Evolutionary conservation across 2,113 vertebrate genomes (phyloP).

Genomic region (Herpailurus yagouaroundi): DNA sequence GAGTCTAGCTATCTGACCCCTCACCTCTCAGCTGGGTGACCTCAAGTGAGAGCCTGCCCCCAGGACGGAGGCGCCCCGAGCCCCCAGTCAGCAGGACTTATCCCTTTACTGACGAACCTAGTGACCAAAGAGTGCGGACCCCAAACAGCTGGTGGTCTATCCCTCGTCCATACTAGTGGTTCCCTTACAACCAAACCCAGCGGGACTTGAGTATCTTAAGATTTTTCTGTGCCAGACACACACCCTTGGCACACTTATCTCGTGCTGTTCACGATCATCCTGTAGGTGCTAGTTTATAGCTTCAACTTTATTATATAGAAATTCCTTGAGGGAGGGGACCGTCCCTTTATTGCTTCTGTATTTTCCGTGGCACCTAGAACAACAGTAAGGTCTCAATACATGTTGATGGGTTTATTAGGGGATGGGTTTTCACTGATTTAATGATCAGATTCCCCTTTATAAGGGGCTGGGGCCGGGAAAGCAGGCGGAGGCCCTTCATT

Average conservation of each 20-base stretch:
- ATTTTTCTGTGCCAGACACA: not conserved
- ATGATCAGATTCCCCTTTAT: not conserved
- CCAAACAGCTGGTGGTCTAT: not conserved
- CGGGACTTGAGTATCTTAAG: not conserved
- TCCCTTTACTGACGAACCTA: not conserved
- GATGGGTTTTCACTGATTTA: slow-evolving; percentile 28
- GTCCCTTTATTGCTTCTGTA: not conserved
- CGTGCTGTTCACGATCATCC: not conserved
- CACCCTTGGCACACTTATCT: not conserved
- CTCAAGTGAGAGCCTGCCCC: not conserved
- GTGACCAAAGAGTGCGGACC: not conserved
- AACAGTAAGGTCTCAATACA: slow-evolving; percentile 35
- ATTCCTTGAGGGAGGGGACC: slow-evolving; percentile 53
- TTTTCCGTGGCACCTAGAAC: slow-evolving; percentile 48
- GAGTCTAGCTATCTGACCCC: not conserved
- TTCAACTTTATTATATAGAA: not conserved
- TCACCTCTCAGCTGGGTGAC: not conserved
- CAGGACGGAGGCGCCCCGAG: not conserved
- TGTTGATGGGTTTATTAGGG: slow-evolving; percentile 57
- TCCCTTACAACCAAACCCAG: not conserved
- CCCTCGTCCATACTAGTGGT: not conserved
- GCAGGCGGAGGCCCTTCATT: slow-evolving; percentile 3
- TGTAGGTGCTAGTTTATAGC: slow-evolving; percentile 57
- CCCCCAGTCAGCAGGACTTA: not conserved
- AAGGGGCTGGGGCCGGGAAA: not conserved